phyloP scores from a whole-genome alignment of 1,140 invertebrate genomes.

The Pygmarrhopalites habei region DNA sequence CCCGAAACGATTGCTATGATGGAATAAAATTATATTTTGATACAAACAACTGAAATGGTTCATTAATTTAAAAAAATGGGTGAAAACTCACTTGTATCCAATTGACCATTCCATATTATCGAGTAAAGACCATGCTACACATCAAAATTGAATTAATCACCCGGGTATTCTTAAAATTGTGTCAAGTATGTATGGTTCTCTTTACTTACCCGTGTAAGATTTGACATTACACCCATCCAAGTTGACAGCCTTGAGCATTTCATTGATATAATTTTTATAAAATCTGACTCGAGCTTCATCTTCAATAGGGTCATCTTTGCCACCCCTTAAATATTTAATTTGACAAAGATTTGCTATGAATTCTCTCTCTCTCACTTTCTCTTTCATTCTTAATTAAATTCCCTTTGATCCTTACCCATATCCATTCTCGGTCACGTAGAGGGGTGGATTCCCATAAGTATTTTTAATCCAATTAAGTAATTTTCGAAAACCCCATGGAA shows the following conservation, averaged over 20 bases:
- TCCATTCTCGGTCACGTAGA: constrained; percentile 31
- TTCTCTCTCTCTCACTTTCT: constrained; percentile 41
- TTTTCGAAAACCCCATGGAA: constrained; percentile 47
- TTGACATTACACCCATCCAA: constrained; percentile 32
- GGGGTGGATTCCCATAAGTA: constrained; percentile 20
- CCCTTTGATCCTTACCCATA: constrained; percentile 9
- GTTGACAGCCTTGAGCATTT: constrained; percentile 30
- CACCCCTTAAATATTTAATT: constrained; percentile 5
- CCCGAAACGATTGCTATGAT: constrained; percentile 59
- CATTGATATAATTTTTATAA: constrained; percentile 24
- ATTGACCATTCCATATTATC: constrained; percentile 66
- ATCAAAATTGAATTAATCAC: too few relatives aligned
- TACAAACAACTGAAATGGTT: background rate
- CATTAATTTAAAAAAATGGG: too few relatives aligned
- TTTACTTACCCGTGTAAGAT: constrained; percentile 23
- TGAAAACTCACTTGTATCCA: constrained; percentile 22
- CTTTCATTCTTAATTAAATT: constrained; percentile 39
- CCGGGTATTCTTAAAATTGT: too few relatives aligned
- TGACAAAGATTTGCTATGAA: background rate
- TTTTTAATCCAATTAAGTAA: constrained; percentile 32
- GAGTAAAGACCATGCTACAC: too few relatives aligned
- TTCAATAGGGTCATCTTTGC: background rate
- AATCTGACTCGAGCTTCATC: constrained; percentile 7
- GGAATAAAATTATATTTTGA: background rate
- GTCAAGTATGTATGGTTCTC: too few relatives aligned